Evolutionary conservation across 92 coral and sea anemone species (phyloP).

Genomic region (Epizoanthus scotinus): DNA sequence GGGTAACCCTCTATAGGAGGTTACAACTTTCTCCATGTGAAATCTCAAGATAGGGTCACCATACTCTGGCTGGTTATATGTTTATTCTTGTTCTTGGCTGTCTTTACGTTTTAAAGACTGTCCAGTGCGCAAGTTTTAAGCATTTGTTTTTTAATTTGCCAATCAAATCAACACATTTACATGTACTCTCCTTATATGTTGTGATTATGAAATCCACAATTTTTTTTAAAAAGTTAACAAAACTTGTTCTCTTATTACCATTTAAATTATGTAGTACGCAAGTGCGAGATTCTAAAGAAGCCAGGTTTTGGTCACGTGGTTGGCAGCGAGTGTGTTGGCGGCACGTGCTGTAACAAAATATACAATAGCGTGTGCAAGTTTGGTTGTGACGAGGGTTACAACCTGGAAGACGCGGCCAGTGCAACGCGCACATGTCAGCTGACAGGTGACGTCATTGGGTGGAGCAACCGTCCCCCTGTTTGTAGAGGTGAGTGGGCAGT

Average conservation of each 20-base stretch:
- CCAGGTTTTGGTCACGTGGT: slow-evolving; percentile 9
- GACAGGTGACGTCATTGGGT: neutral
- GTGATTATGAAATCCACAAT: neutral
- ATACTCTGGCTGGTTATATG: too few species aligned
- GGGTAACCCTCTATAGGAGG: too few species aligned
- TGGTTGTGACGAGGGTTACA: slow-evolving; percentile 40
- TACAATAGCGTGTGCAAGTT: slow-evolving; percentile 23
- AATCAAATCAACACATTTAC: too few species aligned
- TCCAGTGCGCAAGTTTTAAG: too few species aligned
- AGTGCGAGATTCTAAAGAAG: slow-evolving; percentile 4
- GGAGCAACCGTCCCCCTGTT: slow-evolving; percentile 26
- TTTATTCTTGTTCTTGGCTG: too few species aligned
- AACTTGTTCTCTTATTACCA: too few species aligned
- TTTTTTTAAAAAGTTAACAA: neutral
- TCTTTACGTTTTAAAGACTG: too few species aligned
- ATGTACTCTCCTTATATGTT: too few species aligned
- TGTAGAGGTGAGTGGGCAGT: slow-evolving; percentile 10
- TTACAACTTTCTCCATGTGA: too few species aligned
- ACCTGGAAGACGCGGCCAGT: slow-evolving; percentile 10
- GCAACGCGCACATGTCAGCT: slow-evolving; percentile 4
- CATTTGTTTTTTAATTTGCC: too few species aligned
- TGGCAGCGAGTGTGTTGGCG: slow-evolving; percentile 5
- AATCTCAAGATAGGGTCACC: too few species aligned
- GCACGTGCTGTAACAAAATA: slow-evolving; percentile 11
- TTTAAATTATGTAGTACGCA: slow-evolving; percentile 5